phyloP scores from a whole-genome alignment of 2,797 vertebrate genomes.

The Echeneis naucrates region DNA sequence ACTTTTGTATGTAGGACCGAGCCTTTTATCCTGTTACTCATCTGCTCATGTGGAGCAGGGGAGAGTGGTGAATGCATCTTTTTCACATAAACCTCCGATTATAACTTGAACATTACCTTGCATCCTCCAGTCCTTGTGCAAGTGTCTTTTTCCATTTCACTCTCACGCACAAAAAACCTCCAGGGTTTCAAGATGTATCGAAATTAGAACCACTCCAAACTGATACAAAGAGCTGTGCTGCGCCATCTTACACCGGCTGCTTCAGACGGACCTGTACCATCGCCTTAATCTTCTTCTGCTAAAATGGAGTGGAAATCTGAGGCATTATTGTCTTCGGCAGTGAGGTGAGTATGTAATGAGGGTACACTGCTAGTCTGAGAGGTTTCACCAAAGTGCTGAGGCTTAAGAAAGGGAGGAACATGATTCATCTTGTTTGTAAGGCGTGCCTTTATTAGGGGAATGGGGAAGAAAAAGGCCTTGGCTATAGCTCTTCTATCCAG shows the following conservation, averaged over 20 bases:
- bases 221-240: not conserved
- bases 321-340: slow-evolving; percentile 70
- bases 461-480: slow-evolving; percentile 61
- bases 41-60: slow-evolving; percentile 41
- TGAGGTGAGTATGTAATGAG: slow-evolving; percentile 69
- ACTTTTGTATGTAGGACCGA: slow-evolving; percentile 30
- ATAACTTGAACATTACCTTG: slow-evolving; percentile 16
- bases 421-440: slow-evolving; percentile 81
- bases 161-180: slow-evolving; percentile 1
- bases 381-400: slow-evolving; percentile 76
- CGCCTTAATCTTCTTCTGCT: slow-evolving; percentile 42
- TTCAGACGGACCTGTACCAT: slow-evolving; percentile 2
- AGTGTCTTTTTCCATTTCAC: slow-evolving; percentile 1
- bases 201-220: not conserved
- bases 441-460: slow-evolving; percentile 74
- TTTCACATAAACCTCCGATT: slow-evolving; percentile 33
- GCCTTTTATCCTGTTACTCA: slow-evolving; percentile 56
- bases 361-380: slow-evolving; percentile 58
- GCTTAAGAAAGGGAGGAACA: slow-evolving; percentile 73
- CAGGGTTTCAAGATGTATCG: not conserved
- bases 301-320: slow-evolving; percentile 53
- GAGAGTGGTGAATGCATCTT: slow-evolving; percentile 30
- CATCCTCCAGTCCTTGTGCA: slow-evolving; percentile 16
- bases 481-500: slow-evolving; percentile 63
- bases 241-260: not conserved